Percentiles rank a stretch among this genome's conserved stretches.
Evolutionary conservation across 1,140 invertebrate genomes (phyloP).

Genomic region (Drosophila burlai): DNA sequence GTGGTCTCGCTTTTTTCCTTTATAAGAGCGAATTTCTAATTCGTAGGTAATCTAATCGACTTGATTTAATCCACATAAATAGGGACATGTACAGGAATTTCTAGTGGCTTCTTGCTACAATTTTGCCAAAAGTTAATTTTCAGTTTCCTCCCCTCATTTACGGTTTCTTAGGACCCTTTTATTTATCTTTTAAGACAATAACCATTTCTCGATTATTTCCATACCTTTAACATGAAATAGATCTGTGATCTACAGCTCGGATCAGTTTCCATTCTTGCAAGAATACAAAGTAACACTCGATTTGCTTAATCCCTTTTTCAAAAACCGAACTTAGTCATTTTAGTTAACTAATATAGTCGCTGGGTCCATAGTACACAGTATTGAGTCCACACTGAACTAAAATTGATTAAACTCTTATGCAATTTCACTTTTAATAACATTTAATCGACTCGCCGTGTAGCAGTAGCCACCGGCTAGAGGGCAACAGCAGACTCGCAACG

Average conservation of each 20-base stretch:
- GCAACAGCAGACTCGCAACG: slow-evolving; percentile 26
- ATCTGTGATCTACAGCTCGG: background rate
- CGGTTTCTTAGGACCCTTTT: too few relatives aligned
- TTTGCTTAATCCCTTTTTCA: background rate
- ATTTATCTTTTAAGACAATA: too few relatives aligned
- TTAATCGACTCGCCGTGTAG: slow-evolving; percentile 65
- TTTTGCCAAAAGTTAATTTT: too few relatives aligned
- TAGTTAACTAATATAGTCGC: background rate
- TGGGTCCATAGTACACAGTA: slow-evolving; percentile 1
- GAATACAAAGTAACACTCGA: too few relatives aligned
- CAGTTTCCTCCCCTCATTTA: too few relatives aligned
- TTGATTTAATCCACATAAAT: too few relatives aligned
- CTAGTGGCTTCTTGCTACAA: too few relatives aligned
- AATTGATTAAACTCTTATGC: slow-evolving; percentile 73
- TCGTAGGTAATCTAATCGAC: too few relatives aligned
- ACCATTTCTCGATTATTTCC: too few relatives aligned
- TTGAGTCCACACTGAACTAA: slow-evolving; percentile 34
- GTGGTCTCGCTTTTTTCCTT: too few relatives aligned
- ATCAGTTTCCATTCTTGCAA: background rate
- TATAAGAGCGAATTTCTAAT: too few relatives aligned
- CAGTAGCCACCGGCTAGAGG: slow-evolving; percentile 37
- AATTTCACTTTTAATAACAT: slow-evolving; percentile 71
- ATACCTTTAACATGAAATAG: background rate
- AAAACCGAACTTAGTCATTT: background rate
- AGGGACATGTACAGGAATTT: too few relatives aligned